Evolutionary conservation across 2,888 invertebrate genomes (phyloP).

Genomic region (Cheilosia grossa): DNA sequence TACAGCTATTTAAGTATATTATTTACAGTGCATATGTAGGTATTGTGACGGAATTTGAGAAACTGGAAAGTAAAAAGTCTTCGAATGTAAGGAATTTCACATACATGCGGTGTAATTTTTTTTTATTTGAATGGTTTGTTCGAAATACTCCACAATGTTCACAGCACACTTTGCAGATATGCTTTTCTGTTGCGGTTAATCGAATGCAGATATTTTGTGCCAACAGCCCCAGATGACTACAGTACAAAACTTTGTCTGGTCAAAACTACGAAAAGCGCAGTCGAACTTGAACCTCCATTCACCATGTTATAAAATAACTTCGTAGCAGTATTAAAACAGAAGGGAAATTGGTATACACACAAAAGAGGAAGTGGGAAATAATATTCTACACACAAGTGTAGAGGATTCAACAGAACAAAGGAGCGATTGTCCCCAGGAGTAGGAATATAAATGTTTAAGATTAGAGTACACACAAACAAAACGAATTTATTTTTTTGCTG

Average conservation of each 20-base stretch:
- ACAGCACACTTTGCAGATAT: conserved; percentile 23
- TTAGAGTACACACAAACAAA: conserved; percentile 24
- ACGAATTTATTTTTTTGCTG: conserved; percentile 32
- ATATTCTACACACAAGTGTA: conserved; percentile 2
- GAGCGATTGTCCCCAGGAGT: conserved; percentile 36
- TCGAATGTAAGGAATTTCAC: conserved; percentile 11
- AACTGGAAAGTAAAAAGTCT: background rate
- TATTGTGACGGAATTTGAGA: background rate
- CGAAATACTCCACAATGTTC: conserved; percentile 18
- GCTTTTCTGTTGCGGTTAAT: conserved; percentile 51
- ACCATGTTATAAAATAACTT: conserved; percentile 53
- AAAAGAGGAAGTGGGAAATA: conserved; percentile 25
- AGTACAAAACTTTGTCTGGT: conserved; percentile 48
- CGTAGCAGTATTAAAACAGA: conserved; percentile 31
- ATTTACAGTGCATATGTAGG: no score
- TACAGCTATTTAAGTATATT: no score
- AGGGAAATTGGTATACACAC: conserved; percentile 32
- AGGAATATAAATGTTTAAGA: conserved; percentile 21
- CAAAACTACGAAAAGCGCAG: conserved; percentile 45
- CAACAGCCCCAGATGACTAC: conserved; percentile 48
- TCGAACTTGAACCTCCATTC: conserved; percentile 39
- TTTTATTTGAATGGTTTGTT: conserved; percentile 36
- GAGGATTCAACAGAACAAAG: conserved; percentile 42
- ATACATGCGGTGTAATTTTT: conserved; percentile 16
- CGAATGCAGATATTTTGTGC: conserved; percentile 54